These are phyloP conservation scores for Lasaia peninsularis DNA, from an alignment of 1,140 invertebrate genomes.

Conservation along the genomic window DNA sequence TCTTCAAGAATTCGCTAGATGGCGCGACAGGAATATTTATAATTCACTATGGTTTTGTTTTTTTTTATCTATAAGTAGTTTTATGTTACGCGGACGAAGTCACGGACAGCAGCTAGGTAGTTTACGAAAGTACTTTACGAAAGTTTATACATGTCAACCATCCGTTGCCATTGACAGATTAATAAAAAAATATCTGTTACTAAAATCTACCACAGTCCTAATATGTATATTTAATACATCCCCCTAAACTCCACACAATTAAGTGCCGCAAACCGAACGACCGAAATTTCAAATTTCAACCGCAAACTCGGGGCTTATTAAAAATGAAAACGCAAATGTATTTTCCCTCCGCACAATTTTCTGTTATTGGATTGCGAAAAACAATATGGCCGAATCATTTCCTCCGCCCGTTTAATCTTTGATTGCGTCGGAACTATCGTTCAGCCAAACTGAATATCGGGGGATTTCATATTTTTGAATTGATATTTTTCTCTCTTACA, in stretches of 20 bases:
- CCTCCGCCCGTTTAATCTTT: slow-evolving; percentile 9
- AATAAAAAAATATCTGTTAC: too few relatives aligned
- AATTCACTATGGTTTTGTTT: too few relatives aligned
- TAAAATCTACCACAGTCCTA: too few relatives aligned
- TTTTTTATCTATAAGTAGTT: too few relatives aligned
- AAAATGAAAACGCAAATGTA: slow-evolving; percentile 6
- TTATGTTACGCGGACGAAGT: too few relatives aligned
- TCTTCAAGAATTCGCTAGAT: too few relatives aligned
- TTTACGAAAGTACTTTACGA: too few relatives aligned
- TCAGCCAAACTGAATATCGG: slow-evolving; percentile 7
- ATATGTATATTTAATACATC: neutral
- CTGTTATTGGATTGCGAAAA: slow-evolving; percentile 11
- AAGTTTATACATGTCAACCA: too few relatives aligned
- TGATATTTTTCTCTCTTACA: neutral
- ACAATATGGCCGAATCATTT: slow-evolving; percentile 10
- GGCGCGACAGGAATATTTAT: too few relatives aligned
- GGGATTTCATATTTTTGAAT: slow-evolving; percentile 5
- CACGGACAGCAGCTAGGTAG: too few relatives aligned
- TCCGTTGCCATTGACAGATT: too few relatives aligned
- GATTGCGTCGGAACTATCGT: slow-evolving; percentile 9
- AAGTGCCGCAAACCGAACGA: neutral
- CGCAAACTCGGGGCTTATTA: neutral
- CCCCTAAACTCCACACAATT: neutral
- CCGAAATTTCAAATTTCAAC: neutral
- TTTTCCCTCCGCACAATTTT: slow-evolving; percentile 5